Base-by-base conservation (phyloP, 2,888 invertebrate genomes). In the Synanthedon tipuliformis region DNA sequence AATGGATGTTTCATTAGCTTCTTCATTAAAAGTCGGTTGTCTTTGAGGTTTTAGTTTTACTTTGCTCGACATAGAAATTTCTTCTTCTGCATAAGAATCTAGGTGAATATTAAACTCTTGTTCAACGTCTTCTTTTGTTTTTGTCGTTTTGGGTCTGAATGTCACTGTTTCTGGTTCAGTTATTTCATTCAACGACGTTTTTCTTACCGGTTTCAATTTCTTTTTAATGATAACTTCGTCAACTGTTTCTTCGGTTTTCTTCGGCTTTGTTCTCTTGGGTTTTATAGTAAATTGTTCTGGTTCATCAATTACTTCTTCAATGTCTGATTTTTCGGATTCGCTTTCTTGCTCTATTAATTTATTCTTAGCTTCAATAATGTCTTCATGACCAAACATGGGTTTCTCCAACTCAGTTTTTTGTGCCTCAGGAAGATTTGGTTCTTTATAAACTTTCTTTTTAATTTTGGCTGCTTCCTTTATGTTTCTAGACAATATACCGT, bases 101-200 rank as follows among this genome's bases (percentile, higher is more conserved):
- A 95, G 80, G 11, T 93, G 93, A 60, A 95, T 95, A 76, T 93
- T 95, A 72, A 95, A 95, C 80, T 95, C 95, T 82, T 95, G 95
- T 69, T 95, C 95, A 12, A 95, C 94, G 65, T 95, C 94, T 86
- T 95, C 95, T 75, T 93, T 94, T 0, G 93, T 93, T 83, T 92
- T 94, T 0, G 91, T 92, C 4, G 87, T 78, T 76, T 91, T 92
- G 11, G 94, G 93, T 63, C 93, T 90, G 78, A 95, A 95, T 45
- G 93, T 94, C 0, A 95, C 94, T 62, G 90, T 93, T 84, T 94
- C 93, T 10, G 92, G 90, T 67, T 93, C 93, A 1, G 92, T 91
- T 51, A 91, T 89, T 86, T 94, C 94, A 49, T 92, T 91, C 58
- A 92, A 85, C 61, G 93, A 88, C 48, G 90, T 87, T 70, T 93